These are phyloP conservation scores for Phallusia fumigata DNA, from an alignment of 23 tunicate genomes.

Conservation along the genomic window DNA sequence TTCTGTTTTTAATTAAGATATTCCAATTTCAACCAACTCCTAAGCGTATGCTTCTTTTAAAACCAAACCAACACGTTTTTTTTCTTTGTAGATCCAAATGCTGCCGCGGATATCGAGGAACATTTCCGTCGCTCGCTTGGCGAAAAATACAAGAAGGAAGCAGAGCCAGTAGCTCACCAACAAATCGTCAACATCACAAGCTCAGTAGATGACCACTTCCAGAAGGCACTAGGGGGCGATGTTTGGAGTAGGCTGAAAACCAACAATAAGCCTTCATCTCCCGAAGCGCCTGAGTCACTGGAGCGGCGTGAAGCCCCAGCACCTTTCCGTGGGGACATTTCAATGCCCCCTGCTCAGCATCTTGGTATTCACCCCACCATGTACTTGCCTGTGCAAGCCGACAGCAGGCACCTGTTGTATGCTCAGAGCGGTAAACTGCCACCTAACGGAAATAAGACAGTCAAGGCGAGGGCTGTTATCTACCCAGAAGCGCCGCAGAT, in stretches of 20 bases:
- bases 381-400: neutral
- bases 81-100: neutral
- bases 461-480: neutral
- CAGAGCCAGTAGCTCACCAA: neutral
- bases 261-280: conserved; percentile 12
- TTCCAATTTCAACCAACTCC: too few relatives aligned
- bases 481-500: neutral
- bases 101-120: conserved; percentile 43
- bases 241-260: conserved; percentile 48
- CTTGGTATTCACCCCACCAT: neutral
- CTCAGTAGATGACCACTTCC: conserved; percentile 79
- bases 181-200: conserved; percentile 63
- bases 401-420: neutral
- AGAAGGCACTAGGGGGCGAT: conserved; percentile 61
- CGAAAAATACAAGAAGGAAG: conserved; percentile 28
- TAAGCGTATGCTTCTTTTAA: too few relatives aligned
- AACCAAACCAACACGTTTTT: too few relatives aligned
- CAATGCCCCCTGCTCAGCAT: neutral
- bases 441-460: conserved; percentile 15
- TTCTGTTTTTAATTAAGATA: too few relatives aligned
- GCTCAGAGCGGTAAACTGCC: neutral
- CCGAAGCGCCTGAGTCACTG: neutral
- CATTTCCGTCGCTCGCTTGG: conserved; percentile 83
- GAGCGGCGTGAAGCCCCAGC: conserved; percentile 16
- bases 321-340: neutral